phyloP scores from a whole-genome alignment of 1,140 invertebrate species.

The Schlechtendalia chinensis region DNA sequence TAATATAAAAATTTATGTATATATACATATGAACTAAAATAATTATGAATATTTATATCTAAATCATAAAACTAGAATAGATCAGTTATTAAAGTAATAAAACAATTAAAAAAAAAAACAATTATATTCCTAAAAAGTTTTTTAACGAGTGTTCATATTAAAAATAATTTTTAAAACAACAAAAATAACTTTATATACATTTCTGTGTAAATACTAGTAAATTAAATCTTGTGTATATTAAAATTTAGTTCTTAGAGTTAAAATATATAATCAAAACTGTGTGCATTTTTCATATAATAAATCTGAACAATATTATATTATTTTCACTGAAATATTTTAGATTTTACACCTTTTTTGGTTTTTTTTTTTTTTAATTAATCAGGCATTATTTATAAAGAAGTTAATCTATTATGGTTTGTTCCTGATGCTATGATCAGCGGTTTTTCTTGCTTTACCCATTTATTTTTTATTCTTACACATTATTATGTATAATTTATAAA shows the following conservation, averaged over 20 bases:
- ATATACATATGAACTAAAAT: conserved; percentile 24
- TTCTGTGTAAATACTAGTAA: conserved; percentile 47
- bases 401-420: conserved; percentile 1
- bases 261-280: conserved; percentile 43
- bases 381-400: conserved; percentile 18
- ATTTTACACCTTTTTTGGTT: conserved; percentile 36
- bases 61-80: conserved; percentile 42
- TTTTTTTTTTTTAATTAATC: conserved; percentile 12
- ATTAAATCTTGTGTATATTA: conserved; percentile 46
- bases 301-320: conserved; percentile 35
- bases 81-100: conserved; percentile 40
- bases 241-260: conserved; percentile 45
- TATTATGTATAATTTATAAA: conserved; percentile 3
- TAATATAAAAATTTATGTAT: conserved; percentile 27
- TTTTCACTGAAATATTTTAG: conserved; percentile 29
- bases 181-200: conserved; percentile 40
- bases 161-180: conserved; percentile 44
- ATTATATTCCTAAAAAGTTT: conserved; percentile 41
- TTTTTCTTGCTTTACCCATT: conserved; percentile 10
- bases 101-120: conserved; percentile 16
- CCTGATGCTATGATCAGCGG: neutral
- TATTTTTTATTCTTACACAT: neutral
- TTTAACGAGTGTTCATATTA: conserved; percentile 48
- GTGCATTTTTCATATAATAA: conserved; percentile 44
- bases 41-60: conserved; percentile 45